phyloP scores from a whole-genome alignment of 1,140 invertebrate genomes.

The Drosophila murphyi region DNA sequence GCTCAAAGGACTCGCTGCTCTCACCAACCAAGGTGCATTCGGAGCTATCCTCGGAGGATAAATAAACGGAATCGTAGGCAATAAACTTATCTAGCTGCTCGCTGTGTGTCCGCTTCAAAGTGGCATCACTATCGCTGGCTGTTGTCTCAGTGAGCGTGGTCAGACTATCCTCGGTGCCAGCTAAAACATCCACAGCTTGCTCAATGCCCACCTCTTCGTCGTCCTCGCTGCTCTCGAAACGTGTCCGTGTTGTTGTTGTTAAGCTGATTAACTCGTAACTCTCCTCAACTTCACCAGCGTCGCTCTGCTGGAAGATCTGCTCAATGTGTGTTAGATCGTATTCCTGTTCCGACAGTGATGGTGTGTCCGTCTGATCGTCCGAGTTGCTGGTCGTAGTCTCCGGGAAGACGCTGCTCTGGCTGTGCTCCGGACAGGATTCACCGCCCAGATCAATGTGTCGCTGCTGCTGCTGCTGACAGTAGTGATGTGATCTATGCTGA shows the following conservation, averaged over 20 bases:
- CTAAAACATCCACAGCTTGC: constrained; percentile 17
- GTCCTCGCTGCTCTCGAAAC: constrained; percentile 71
- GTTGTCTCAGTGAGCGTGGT: constrained; percentile 45
- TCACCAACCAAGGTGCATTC: constrained; percentile 78
- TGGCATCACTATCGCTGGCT: constrained; percentile 61
- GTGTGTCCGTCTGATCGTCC: constrained; percentile 78
- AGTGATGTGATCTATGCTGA: constrained; percentile 34
- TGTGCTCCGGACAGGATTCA: constrained; percentile 80
- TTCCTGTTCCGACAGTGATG: constrained; percentile 77
- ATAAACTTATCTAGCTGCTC: constrained; percentile 74
- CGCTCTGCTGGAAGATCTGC: constrained; percentile 67
- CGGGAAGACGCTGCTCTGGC: constrained; percentile 79
- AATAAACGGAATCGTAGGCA: constrained; percentile 83
- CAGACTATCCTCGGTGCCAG: constrained; percentile 17
- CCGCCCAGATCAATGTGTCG: constrained; percentile 57
- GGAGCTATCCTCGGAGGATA: constrained; percentile 82
- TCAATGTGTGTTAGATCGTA: constrained; percentile 77
- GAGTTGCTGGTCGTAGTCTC: constrained; percentile 82
- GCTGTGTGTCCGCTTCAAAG: constrained; percentile 54
- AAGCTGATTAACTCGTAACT: constrained; percentile 77
- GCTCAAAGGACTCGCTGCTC: constrained; percentile 63
- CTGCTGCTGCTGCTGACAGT: constrained; percentile 40
- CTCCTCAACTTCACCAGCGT: constrained; percentile 44
- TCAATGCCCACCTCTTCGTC: constrained; percentile 24
- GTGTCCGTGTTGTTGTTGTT: constrained; percentile 75